These are phyloP conservation scores for Eupithecia insigniata DNA, from an alignment of 2,888 invertebrate genomes.

Conservation along the genomic window DNA sequence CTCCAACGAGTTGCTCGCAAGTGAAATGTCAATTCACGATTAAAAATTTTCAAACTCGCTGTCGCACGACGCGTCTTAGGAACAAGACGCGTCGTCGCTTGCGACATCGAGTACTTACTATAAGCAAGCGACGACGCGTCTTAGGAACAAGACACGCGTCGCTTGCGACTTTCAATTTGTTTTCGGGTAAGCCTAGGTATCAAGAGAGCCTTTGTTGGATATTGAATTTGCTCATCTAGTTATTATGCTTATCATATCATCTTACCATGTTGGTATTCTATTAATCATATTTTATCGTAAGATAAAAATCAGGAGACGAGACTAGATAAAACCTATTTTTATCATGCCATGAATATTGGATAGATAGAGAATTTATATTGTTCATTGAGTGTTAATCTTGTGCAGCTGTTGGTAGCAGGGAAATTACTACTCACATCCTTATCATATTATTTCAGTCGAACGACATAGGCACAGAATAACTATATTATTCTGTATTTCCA, in stretches of 20 bases:
- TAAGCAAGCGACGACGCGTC: too few relatives aligned
- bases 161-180: background rate
- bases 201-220: background rate
- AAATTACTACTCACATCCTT: background rate
- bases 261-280: conserved; percentile 1
- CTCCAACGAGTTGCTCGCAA: background rate
- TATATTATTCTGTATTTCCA: too few relatives aligned
- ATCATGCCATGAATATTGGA: conserved; percentile 16
- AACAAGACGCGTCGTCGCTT: too few relatives aligned
- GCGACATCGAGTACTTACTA: too few relatives aligned
- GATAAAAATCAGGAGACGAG: conserved; percentile 7
- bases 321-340: conserved; percentile 27
- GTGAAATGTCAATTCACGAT: background rate
- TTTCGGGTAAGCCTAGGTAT: background rate
- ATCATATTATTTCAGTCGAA: background rate
- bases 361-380: conserved; percentile 7
- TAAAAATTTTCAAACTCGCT: too few relatives aligned
- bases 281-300: conserved; percentile 5
- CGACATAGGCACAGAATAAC: too few relatives aligned
- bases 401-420: background rate
- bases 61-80: too few relatives aligned
- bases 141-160: too few relatives aligned
- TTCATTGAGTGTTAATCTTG: background rate
- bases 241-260: background rate
- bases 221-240: background rate